Conservation (phyloP, 2,797 vertebrate species). For the Sciurus vulgaris region DNA sequence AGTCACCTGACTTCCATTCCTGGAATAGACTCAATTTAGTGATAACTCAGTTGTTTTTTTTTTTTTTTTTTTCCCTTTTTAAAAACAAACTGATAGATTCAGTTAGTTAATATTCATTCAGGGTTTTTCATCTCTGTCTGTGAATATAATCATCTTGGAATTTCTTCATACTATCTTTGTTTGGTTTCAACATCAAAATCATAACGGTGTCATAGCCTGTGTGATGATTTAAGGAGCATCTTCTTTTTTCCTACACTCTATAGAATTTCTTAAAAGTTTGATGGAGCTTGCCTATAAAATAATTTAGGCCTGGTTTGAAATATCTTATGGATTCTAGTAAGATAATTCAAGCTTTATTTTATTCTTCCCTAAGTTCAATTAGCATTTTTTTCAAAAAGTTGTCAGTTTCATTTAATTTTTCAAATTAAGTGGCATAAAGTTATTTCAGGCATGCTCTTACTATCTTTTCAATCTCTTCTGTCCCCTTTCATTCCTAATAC, state of each 20-base stretch:
- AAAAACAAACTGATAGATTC: background rate
- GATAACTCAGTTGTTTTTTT: background rate
- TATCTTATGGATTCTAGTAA: background rate
- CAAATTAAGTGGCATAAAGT: background rate
- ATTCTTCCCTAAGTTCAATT: background rate
- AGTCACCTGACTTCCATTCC: background rate
- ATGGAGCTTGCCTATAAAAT: background rate
- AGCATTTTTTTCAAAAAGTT: background rate
- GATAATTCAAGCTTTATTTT: background rate
- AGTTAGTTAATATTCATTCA: slow-evolving; percentile 1
- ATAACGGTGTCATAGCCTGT: background rate
- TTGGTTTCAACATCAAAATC: background rate
- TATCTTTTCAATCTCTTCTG: background rate
- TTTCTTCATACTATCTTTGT: background rate
- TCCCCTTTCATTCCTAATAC: background rate
- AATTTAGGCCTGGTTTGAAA: background rate
- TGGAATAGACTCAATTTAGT: background rate
- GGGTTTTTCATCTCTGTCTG: background rate
- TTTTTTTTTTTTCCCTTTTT: background rate
- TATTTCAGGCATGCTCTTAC: background rate
- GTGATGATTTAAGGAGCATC: background rate
- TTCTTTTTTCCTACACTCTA: background rate
- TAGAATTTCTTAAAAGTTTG: background rate
- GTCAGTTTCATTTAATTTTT: background rate
- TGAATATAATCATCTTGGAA: background rate